Percentiles rank a stretch among this genome's conserved stretches.
Conservation (phyloP, 2,888 invertebrate genomes). For the Drosophila mercatorum region DNA sequence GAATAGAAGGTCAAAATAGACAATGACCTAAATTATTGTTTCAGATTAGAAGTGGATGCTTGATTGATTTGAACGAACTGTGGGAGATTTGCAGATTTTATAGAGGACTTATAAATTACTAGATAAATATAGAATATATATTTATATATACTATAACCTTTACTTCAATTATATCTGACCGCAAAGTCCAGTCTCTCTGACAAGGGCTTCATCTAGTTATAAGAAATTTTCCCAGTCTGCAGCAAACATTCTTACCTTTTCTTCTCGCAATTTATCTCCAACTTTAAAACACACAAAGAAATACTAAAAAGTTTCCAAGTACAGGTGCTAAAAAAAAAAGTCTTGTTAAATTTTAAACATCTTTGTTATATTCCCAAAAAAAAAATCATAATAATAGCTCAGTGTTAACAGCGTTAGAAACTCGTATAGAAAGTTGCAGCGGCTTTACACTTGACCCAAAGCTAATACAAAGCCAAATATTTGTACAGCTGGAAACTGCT, state of each 20-base stretch:
- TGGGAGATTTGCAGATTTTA: neutral
- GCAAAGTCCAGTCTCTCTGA: no score
- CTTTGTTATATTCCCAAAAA: neutral
- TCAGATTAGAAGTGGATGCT: neutral
- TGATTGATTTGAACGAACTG: neutral
- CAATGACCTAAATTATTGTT: slow-evolving; percentile 3
- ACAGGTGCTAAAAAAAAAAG: neutral
- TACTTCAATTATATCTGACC: neutral
- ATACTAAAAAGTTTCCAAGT: neutral
- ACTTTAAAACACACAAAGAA: no score
- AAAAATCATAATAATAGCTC: slow-evolving; percentile 10
- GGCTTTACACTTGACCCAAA: slow-evolving; percentile 53
- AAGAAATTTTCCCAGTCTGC: no score
- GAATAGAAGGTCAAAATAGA: slow-evolving; percentile 17
- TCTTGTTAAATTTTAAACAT: neutral
- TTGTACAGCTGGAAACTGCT: slow-evolving; percentile 59
- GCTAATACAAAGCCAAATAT: slow-evolving; percentile 63
- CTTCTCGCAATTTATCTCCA: no score
- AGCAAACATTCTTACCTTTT: no score
- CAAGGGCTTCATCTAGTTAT: no score
- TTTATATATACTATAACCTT: neutral
- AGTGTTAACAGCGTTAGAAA: slow-evolving; percentile 15
- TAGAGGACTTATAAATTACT: neutral
- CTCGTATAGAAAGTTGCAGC: slow-evolving; percentile 47
- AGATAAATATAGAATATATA: neutral